phyloP scores from a whole-genome alignment of 2,113 vertebrate genomes.

The Coreoperca whiteheadi region DNA sequence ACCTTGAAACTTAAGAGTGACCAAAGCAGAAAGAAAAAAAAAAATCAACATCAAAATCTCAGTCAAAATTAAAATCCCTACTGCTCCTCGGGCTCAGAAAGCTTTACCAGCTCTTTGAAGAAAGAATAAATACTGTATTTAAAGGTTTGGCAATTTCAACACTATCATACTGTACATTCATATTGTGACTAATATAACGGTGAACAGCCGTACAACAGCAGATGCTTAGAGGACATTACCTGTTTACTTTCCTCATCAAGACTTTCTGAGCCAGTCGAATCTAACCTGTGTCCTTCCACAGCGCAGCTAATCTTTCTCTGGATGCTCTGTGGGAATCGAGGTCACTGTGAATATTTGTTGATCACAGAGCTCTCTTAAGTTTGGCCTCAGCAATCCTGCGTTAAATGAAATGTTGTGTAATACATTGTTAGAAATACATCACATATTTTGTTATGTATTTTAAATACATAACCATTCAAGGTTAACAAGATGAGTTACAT shows the following conservation, averaged over 20 bases:
- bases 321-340: background rate
- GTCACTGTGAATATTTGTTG: background rate
- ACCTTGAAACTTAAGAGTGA: background rate
- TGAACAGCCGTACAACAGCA: too few relatives aligned
- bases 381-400: background rate
- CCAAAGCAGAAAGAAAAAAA: background rate
- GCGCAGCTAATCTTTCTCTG: background rate
- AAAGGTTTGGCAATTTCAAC: background rate
- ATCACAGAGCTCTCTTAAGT: background rate
- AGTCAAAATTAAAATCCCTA: background rate
- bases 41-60: background rate
- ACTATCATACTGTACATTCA: background rate
- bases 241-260: constrained; percentile 1
- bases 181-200: background rate
- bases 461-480: background rate
- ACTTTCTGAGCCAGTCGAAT: background rate
- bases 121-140: background rate
- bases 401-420: background rate
- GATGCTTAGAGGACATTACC: background rate
- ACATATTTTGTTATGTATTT: background rate
- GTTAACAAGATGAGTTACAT: background rate
- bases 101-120: background rate
- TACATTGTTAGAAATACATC: background rate
- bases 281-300: background rate
- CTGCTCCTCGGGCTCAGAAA: background rate